phyloP scores from a whole-genome alignment of 2,113 vertebrate species.

The Anhinga anhinga region DNA sequence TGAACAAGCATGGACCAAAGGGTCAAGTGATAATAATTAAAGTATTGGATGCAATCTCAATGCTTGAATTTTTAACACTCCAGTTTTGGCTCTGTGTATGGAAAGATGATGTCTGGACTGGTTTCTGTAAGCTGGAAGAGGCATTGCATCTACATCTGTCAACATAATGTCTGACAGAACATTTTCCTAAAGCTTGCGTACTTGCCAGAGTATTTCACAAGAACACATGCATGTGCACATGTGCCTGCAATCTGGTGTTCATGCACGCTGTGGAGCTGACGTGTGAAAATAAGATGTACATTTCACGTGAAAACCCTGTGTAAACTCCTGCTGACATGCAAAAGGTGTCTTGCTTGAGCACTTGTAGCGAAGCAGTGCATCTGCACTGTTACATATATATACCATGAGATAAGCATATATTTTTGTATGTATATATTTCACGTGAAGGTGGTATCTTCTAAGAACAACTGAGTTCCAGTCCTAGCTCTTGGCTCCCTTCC shows the following conservation, averaged over 20 bases:
- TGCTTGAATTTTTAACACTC: slow-evolving; percentile 34
- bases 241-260: slow-evolving; percentile 40
- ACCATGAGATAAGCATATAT: not conserved
- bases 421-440: not conserved
- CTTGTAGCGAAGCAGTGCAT: not conserved
- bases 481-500: not conserved
- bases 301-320: not conserved
- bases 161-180: slow-evolving; percentile 54
- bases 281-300: slow-evolving; percentile 20
- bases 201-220: slow-evolving; percentile 54
- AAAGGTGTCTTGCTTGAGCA: slow-evolving; percentile 11
- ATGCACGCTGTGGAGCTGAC: not conserved
- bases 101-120: slow-evolving; percentile 46
- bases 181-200: slow-evolving; percentile 39
- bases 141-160: slow-evolving; percentile 50
- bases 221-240: slow-evolving; percentile 32
- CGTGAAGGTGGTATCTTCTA: not conserved
- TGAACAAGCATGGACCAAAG: slow-evolving; percentile 45
- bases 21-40: slow-evolving; percentile 65
- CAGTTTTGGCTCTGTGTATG: slow-evolving; percentile 1
- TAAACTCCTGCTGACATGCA: not conserved
- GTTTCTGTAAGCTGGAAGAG: slow-evolving; percentile 50
- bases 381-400: not conserved
- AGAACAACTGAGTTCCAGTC: not conserved
- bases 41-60: slow-evolving; percentile 28